Evolutionary conservation across 2,113 vertebrate genomes (phyloP).

Genomic region (Grus americana): DNA sequence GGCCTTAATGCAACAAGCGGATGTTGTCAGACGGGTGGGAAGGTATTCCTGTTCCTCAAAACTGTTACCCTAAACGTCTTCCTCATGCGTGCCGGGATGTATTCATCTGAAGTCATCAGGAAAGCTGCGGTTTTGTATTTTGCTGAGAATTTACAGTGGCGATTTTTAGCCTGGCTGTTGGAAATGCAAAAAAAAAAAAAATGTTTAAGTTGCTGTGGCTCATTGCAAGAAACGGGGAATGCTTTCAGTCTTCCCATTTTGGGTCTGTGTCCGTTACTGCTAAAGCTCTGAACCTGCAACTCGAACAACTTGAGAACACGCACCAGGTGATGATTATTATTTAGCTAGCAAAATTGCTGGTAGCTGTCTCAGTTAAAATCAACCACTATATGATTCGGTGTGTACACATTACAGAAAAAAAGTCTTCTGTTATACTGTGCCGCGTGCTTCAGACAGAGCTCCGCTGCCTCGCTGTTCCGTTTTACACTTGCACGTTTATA

Average conservation of each 20-base stretch:
- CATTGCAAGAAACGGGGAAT: rapidly evolving
- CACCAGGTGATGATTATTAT: neutral
- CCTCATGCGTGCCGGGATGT: neutral
- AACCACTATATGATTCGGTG: rapidly evolving
- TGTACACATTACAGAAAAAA: neutral
- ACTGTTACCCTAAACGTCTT: neutral
- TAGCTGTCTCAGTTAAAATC: neutral
- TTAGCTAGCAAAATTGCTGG: neutral
- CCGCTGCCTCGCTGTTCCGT: neutral
- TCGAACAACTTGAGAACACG: neutral
- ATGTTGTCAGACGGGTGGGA: rapidly evolving
- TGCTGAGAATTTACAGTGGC: neutral
- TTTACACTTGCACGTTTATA: neutral
- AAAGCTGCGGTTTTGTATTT: neutral
- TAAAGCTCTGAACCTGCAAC: neutral
- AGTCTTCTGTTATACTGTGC: rapidly evolving
- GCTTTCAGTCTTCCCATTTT: neutral
- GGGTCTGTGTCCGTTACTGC: neutral
- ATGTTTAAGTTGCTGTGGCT: neutral
- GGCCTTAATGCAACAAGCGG: neutral
- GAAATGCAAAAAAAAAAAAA: neutral
- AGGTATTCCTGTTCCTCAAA: neutral
- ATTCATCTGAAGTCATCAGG: neutral
- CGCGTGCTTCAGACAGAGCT: neutral
- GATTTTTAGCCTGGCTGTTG: neutral